Base-by-base conservation (phyloP, 1,140 invertebrate genomes). In the Drosophila subpulchrella region DNA sequence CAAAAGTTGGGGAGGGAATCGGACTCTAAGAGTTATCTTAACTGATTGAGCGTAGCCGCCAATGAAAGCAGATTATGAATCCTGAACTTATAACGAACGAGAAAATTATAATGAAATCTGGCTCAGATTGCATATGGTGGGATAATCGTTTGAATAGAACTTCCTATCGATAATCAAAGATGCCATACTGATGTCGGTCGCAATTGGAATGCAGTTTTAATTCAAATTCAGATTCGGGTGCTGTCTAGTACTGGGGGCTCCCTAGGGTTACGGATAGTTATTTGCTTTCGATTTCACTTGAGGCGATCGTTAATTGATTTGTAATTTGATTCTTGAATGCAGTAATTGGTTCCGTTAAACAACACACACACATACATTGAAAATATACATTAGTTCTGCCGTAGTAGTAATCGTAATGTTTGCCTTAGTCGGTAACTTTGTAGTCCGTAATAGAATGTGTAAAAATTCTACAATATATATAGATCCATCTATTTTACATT, bases 61-160 rank as follows among this genome's bases (percentile, higher is more conserved):
- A 51, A 47, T 60, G 70, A 73, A 61, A 50, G 58, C 58, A 34
- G 27, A 36, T 63, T 17, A 20, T 15, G 20, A 66, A 50, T 38
- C 42, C 38, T 8, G 27, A 57, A 41, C 36, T 48, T 11, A 30
- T 24, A 20, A 20, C 20, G 20, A 20, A 20, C 32, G 12, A 53
- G 53, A 68, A 51, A 65, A 71, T 53, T 24, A 76, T 58, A 68
- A 59, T 66, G 27, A 71, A 71, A 70, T 73, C 42, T 60, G 55
- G 55, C 60, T 72, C 41, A 63, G 59, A 50, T 78, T 61, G 56
- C 85, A 85, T 76, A 84, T 90, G 86, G 86, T 90, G 86, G 86
- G 86, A 90, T 90, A 90, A 90, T 90, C 86, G 86, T 84, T 90
- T 82, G 78, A 90, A 80, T 58, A 36, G 17, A 70, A 71, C 62